Evolutionary conservation across 2,888 invertebrate species (phyloP).

Genomic region (Athrips mouffetella): DNA sequence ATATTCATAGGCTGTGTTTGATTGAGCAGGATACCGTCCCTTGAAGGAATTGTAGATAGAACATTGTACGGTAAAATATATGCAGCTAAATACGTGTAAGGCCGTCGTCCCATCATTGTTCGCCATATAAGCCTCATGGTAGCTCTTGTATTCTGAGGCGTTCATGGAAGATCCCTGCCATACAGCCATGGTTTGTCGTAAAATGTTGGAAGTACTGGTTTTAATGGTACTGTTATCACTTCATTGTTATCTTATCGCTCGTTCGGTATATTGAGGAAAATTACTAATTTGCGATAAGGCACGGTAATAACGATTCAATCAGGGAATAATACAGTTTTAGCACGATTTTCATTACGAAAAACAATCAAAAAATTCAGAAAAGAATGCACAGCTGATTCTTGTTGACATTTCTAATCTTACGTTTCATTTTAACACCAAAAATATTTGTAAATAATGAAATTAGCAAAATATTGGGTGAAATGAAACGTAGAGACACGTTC

Average conservation of each 20-base stretch:
- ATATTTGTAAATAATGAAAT: too few relatives aligned
- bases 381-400: neutral
- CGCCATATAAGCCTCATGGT: constrained; percentile 74
- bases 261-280: too few relatives aligned
- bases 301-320: too few relatives aligned
- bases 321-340: too few relatives aligned
- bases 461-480: neutral
- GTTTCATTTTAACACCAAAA: too few relatives aligned
- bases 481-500: neutral
- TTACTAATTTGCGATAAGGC: too few relatives aligned
- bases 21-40: constrained; percentile 24
- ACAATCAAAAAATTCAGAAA: neutral
- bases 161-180: constrained; percentile 38
- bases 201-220: neutral
- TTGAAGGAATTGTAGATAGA: constrained; percentile 44
- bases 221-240: neutral
- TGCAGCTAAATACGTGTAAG: constrained; percentile 65
- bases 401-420: too few relatives aligned
- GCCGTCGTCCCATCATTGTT: constrained; percentile 76
- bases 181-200: neutral
- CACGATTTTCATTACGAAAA: neutral
- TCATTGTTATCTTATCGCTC: neutral
- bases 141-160: constrained; percentile 58
- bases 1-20: constrained; percentile 74
- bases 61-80: constrained; percentile 61